phyloP scores from a whole-genome alignment of 2,888 invertebrate genomes.

The Nemurella pictetii region DNA sequence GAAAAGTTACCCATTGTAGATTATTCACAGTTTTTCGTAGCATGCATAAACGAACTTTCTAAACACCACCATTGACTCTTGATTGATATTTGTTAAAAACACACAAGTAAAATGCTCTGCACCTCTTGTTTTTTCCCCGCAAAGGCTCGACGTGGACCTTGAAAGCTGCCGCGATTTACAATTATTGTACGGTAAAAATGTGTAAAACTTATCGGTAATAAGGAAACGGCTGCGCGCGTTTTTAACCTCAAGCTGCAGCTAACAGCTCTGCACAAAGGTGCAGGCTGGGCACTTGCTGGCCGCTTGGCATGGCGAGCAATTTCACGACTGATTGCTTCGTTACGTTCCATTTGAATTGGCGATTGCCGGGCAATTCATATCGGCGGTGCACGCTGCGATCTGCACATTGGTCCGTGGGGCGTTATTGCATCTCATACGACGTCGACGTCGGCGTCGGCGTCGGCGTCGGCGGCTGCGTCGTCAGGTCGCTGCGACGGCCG shows the following conservation, averaged over 20 bases:
- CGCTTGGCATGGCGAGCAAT: conserved; percentile 31
- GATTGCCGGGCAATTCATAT: not conserved
- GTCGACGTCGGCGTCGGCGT: too few relatives aligned
- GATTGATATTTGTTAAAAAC: not conserved
- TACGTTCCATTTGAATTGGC: conserved; percentile 40
- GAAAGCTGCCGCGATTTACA: not conserved
- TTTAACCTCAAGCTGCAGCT: not conserved
- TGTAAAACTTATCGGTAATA: not conserved
- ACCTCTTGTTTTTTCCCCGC: not conserved
- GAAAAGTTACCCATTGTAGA: too few relatives aligned
- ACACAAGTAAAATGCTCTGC: not conserved
- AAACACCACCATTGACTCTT: not conserved
- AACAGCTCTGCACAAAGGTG: not conserved
- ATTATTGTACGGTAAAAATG: not conserved
- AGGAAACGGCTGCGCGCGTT: not conserved
- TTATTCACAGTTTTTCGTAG: not conserved
- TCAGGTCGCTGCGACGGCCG: not conserved
- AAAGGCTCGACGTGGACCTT: not conserved
- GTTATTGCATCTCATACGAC: too few relatives aligned
- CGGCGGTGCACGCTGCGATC: not conserved
- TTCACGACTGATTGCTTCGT: conserved; percentile 41
- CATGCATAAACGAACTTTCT: not conserved
- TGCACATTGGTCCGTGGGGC: too few relatives aligned
- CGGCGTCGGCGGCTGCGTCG: not conserved
- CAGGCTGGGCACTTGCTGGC: not conserved